A percentile compares a stretch with the other conserved stretches of the same genome.
Conservation (phyloP, 2,113 vertebrate genomes). For the Egretta garzetta region DNA sequence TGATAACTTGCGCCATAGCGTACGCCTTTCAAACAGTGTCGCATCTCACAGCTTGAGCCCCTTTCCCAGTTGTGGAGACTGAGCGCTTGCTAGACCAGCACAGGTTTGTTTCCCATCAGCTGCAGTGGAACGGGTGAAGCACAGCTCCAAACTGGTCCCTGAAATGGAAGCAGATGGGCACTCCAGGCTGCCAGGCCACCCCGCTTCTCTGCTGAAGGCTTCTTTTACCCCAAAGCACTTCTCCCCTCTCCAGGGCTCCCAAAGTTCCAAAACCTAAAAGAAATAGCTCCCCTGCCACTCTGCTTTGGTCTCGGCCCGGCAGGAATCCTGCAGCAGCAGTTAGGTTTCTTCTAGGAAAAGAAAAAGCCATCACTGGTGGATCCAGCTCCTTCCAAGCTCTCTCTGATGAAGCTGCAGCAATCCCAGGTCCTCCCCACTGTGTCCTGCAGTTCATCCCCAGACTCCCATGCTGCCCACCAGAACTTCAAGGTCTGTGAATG, state of each 20-base stretch:
- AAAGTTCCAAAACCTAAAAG: neutral
- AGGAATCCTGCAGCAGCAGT: neutral
- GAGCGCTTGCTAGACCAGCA: neutral
- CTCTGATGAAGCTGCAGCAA: neutral
- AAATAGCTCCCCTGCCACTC: neutral
- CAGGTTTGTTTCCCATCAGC: neutral
- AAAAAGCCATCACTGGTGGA: neutral
- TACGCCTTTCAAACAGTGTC: neutral
- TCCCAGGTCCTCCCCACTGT: neutral
- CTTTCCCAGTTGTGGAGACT: rapidly evolving
- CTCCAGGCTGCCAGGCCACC: neutral
- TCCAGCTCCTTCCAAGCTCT: neutral
- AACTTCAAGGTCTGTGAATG: neutral
- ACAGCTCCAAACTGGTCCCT: neutral
- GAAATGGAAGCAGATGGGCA: neutral
- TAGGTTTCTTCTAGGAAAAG: neutral
- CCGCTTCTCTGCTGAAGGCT: neutral
- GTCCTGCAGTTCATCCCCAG: neutral
- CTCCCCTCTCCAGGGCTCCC: neutral
- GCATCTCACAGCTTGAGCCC: neutral
- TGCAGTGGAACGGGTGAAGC: neutral
- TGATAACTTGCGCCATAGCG: neutral
- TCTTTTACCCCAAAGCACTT: neutral
- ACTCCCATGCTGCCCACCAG: neutral
- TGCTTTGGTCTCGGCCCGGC: neutral